Conservation (phyloP, 1,140 invertebrate species). For the Aphaenogaster floridana region DNA sequence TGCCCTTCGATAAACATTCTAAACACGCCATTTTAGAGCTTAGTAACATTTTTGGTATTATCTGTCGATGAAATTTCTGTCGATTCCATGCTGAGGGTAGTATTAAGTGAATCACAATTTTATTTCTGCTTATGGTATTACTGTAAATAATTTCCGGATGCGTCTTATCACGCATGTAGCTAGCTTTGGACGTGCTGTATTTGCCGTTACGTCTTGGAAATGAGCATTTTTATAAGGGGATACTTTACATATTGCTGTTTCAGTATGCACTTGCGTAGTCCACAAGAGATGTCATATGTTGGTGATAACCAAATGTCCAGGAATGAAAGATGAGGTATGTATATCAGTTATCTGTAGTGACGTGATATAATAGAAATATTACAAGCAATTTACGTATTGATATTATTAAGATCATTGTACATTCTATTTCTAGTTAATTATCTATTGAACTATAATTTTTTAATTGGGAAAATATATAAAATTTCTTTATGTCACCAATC, state of each 20-base stretch:
- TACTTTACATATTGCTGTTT: conserved; percentile 81
- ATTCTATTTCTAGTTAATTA: neutral
- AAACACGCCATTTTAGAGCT: conserved; percentile 5
- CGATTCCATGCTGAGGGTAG: neutral
- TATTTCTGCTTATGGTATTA: conserved; percentile 61
- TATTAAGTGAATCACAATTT: conserved; percentile 51
- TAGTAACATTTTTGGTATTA: conserved; percentile 32
- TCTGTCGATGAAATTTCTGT: conserved; percentile 15
- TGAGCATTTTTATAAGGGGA: conserved; percentile 46
- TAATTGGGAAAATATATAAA: neutral
- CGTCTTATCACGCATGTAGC: conserved; percentile 78
- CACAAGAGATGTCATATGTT: conserved; percentile 98
- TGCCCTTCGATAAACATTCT: neutral
- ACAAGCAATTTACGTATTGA: neutral
- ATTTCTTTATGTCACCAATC: neutral
- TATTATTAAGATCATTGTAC: neutral
- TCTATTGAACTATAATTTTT: neutral
- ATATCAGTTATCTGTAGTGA: neutral
- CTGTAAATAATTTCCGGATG: conserved; percentile 60
- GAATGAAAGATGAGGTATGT: conserved; percentile 95
- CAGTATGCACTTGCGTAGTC: conserved; percentile 99
- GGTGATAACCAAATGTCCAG: conserved; percentile 98
- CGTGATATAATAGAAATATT: conserved; percentile 16
- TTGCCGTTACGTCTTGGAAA: conserved; percentile 36
- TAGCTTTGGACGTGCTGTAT: conserved; percentile 76